Evolutionary conservation across 2,113 vertebrate genomes (phyloP).

Genomic region (Ia io): DNA sequence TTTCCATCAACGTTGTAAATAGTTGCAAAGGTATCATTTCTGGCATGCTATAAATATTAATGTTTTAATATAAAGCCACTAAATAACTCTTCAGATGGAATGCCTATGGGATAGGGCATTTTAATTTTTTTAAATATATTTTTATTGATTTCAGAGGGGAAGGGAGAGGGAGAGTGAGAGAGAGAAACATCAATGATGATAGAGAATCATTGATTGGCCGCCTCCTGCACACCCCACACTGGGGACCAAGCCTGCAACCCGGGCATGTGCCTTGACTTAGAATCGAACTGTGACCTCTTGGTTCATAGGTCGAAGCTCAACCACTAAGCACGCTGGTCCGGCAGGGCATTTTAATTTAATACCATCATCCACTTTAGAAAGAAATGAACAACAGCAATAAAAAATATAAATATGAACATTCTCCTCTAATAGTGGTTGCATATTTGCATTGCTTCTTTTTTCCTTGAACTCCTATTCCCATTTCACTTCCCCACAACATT

Average conservation of each 20-base stretch:
- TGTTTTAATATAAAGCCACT: neutral
- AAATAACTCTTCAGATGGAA: neutral
- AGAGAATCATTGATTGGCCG: too few species aligned
- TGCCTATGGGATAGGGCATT: neutral
- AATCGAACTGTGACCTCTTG: too few species aligned
- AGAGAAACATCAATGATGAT: too few species aligned
- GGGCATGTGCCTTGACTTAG: too few species aligned
- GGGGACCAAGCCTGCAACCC: too few species aligned
- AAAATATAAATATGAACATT: neutral
- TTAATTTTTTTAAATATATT: neutral
- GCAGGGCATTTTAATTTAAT: neutral
- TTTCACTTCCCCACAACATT: neutral
- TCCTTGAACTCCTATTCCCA: neutral
- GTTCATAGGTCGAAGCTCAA: too few species aligned
- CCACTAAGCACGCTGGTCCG: too few species aligned
- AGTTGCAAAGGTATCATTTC: neutral
- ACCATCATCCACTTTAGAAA: neutral
- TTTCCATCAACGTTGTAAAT: conserved; percentile 10
- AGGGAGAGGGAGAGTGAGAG: too few species aligned
- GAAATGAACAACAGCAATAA: neutral
- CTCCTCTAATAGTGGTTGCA: neutral
- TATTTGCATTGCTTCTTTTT: neutral
- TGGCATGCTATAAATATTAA: neutral
- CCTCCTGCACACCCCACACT: too few species aligned
- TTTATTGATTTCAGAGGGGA: too few species aligned